Evolutionary conservation across 2,888 invertebrate genomes (phyloP).

Genomic region (Cephus nigrinus): DNA sequence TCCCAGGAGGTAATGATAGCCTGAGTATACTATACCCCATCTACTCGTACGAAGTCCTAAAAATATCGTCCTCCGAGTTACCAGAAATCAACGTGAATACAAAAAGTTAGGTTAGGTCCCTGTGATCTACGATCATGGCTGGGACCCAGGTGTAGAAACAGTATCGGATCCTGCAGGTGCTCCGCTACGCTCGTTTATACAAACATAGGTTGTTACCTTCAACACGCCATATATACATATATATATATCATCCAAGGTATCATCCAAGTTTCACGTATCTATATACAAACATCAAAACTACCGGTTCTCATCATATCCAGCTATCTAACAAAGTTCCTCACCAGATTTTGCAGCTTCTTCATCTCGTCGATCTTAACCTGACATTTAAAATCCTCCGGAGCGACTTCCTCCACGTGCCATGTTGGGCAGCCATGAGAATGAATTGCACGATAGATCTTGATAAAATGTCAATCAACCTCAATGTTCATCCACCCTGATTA

Average conservation of each 20-base stretch:
- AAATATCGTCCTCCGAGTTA: not conserved
- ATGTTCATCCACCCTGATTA: not conserved
- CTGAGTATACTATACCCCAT: not conserved
- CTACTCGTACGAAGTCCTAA: not conserved
- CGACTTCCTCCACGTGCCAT: not conserved
- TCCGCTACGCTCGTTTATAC: slow-evolving; percentile 1
- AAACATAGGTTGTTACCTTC: not conserved
- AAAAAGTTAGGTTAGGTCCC: not conserved
- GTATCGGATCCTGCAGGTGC: not conserved
- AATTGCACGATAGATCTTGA: not conserved
- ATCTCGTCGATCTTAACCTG: not conserved
- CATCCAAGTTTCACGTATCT: not conserved
- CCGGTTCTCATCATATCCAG: not conserved
- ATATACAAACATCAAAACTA: not conserved
- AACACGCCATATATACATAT: no score
- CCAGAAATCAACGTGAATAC: not conserved
- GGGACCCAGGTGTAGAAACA: not conserved
- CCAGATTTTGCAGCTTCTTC: not conserved
- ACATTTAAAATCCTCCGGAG: not conserved
- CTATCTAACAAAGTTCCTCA: not conserved
- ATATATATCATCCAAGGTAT: not conserved
- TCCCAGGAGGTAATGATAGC: not conserved
- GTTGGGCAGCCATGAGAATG: not conserved
- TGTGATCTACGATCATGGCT: not conserved
- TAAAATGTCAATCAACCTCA: not conserved